A percentile compares a stretch with the other conserved stretches of the same genome.
Evolutionary conservation across 2,888 invertebrate species (phyloP).

Genomic region (Rhopalosiphum nymphaeae): DNA sequence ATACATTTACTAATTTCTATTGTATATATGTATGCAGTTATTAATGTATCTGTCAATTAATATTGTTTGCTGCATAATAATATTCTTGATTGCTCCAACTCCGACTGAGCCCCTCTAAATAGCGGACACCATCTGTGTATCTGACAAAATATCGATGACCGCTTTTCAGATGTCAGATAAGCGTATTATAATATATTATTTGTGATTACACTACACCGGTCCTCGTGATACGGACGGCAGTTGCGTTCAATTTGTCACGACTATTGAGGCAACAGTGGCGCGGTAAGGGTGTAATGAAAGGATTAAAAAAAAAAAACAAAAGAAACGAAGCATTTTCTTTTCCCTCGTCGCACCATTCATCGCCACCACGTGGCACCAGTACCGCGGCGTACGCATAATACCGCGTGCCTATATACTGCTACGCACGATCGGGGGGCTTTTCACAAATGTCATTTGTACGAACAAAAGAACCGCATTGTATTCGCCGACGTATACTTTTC

Average conservation of each 20-base stretch:
- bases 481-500: not conserved
- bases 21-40: too few relatives aligned
- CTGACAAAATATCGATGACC: too few relatives aligned
- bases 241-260: not conserved
- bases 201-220: not conserved
- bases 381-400: not conserved
- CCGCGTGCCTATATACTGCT: not conserved
- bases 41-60: too few relatives aligned
- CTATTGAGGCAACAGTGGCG: not conserved
- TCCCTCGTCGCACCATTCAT: not conserved
- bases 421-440: not conserved
- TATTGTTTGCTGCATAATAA: too few relatives aligned
- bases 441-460: constrained; percentile 31
- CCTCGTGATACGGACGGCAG: not conserved
- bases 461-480: not conserved
- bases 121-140: too few relatives aligned
- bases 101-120: too few relatives aligned
- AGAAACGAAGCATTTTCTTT: not conserved
- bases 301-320: constrained; percentile 15
- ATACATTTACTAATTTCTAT: too few relatives aligned
- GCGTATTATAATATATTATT: too few relatives aligned
- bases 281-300: not conserved
- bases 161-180: too few relatives aligned
- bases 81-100: too few relatives aligned
- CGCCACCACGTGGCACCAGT: not conserved